Evolutionary conservation across 92 coral and sea anemone genomes (phyloP).

Genomic region (Micromussa lordhowensis): DNA sequence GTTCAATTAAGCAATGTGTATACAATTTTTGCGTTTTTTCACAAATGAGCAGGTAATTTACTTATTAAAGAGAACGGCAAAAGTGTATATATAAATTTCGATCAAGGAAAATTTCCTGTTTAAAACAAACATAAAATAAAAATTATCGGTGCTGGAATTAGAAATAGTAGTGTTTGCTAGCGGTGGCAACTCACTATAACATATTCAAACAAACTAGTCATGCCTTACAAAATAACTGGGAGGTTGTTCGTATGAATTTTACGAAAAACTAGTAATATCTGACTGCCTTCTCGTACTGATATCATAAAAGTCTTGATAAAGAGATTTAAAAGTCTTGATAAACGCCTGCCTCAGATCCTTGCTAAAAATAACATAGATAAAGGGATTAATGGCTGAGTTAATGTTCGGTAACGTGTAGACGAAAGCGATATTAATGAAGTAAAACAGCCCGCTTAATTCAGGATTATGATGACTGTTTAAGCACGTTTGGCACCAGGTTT

Average conservation of each 20-base stretch:
- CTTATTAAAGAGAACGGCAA: background rate
- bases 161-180: background rate
- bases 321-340: constrained; percentile 62
- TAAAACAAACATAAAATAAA: background rate
- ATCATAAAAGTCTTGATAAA: constrained; percentile 31
- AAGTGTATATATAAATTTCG: background rate
- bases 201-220: background rate
- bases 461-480: constrained; percentile 48
- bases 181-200: no score
- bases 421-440: constrained; percentile 79
- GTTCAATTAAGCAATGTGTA: background rate
- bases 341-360: constrained; percentile 80
- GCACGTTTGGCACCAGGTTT: constrained; percentile 73
- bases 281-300: constrained; percentile 20
- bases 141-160: background rate
- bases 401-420: constrained; percentile 91
- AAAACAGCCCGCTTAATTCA: constrained; percentile 57
- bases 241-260: background rate
- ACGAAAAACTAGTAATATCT: constrained; percentile 12
- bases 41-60: background rate
- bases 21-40: no score
- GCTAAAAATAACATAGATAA: constrained; percentile 91
- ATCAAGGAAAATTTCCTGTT: background rate
- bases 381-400: constrained; percentile 92
- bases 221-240: background rate